phyloP scores from a whole-genome alignment of 2,888 invertebrate genomes.

The Phyllotreta cruciferae region DNA sequence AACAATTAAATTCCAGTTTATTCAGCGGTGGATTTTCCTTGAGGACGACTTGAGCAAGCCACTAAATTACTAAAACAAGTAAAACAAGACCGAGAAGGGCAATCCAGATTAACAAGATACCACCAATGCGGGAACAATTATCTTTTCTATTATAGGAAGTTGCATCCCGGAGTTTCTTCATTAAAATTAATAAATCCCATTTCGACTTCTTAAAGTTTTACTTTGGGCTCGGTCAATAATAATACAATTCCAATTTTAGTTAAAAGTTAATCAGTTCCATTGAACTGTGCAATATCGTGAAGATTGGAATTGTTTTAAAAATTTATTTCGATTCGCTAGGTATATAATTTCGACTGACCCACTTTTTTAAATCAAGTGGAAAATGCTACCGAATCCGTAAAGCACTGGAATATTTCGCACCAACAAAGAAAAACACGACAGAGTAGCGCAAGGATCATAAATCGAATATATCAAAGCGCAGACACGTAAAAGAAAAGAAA shows the following conservation, averaged over 20 bases:
- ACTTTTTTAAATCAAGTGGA: too few species aligned
- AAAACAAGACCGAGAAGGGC: constrained; percentile 28
- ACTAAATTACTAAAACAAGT: constrained; percentile 29
- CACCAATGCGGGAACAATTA: constrained; percentile 22
- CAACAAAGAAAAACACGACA: background rate
- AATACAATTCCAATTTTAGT: too few species aligned
- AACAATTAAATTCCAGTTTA: constrained; percentile 28
- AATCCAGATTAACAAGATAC: constrained; percentile 33
- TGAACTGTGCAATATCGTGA: too few species aligned
- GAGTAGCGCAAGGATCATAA: background rate
- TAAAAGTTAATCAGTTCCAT: too few species aligned
- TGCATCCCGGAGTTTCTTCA: constrained; percentile 20
- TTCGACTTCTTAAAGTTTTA: constrained; percentile 1
- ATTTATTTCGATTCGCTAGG: too few species aligned
- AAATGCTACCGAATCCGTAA: too few species aligned
- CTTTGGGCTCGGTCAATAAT: too few species aligned
- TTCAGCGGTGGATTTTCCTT: constrained; percentile 24
- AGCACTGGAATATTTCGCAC: too few species aligned
- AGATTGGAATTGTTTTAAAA: too few species aligned
- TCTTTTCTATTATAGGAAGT: constrained; percentile 23
- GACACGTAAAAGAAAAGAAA: background rate
- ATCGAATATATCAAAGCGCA: background rate
- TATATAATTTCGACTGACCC: too few species aligned
- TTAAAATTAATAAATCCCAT: constrained; percentile 20
- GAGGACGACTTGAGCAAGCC: constrained; percentile 25